Base-by-base conservation (phyloP, 2,797 vertebrate genomes). In the Hemitrygon akajei region DNA sequence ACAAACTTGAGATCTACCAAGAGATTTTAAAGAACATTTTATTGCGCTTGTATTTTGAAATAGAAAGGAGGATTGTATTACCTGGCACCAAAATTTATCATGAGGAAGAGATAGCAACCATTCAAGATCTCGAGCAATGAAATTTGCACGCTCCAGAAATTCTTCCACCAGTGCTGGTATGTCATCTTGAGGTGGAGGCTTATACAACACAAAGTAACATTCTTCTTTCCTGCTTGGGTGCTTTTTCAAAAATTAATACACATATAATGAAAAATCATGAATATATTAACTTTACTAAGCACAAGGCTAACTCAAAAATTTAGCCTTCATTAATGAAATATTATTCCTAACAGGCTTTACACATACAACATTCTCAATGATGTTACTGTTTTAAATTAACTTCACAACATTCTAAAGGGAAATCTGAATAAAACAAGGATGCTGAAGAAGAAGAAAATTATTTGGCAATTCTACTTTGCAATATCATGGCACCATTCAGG, bases 21-120 rank as follows among this genome's bases (percentile, higher is more conserved):
- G 22, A 89, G 16, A 89, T 89, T 69, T 30, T 16, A 60, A 30
- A 86, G 12, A 60, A 86, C 1, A n/a, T 86, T 69, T 89, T n/a
- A 30, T 25, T 69, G 63, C 34, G 66, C 66, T 69, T 3, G 7
- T 37, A 75, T 25, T 34, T 0, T 66, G 11, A 89, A 7, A 69
- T 27, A 93, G 37, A 76, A 58, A n/a, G 27, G 37, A n/a, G 25
- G 25, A 47, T 40, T 93, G 27, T 76, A 93, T n/a, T 95, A 99
- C 99, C 99, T 99, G 99, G 96, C 98, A 99, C 99, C 98, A 99
- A 96, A 99, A 99, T 94, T 96, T 98, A 95, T 99, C 98, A n/a
- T 99, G 98, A 93, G 98, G 98, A 95, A 98, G 96, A 20, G 96
- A 95, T 22, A 99, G 97, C 93, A 99, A 97, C 98, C 98, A 99